Evolutionary conservation across 2,888 invertebrate genomes (phyloP), one percentile per base, ranked within the genome.

Genomic region (Heliconius cydno): DNA sequence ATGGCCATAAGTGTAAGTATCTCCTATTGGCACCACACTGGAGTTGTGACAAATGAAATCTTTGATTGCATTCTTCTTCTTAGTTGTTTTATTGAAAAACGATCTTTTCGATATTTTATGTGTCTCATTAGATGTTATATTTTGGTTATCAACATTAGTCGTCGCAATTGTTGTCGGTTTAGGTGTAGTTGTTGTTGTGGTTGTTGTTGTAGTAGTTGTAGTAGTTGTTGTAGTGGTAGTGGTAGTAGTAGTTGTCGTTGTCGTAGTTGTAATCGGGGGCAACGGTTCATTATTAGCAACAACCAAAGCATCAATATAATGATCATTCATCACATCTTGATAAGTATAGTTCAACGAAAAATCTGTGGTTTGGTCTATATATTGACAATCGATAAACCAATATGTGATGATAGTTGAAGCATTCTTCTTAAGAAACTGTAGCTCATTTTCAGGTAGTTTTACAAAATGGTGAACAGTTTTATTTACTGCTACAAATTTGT

Each of bases 311-410:
- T 97, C 97, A 73, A 98, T 92, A 60, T 94, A 91, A 87, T 97
- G 96, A 60, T 94, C 92, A 79, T 92, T 89, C 88, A 96, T 96
- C 7, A 96, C 92, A 85, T 95, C 94, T 0, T 95, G 93, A 87
- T 97, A 98, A 81, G 96, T 96, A 85, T 96, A 96, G 76, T 93
- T 90, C 82, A 97, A 96, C 15, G 94, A 91, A 68, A 96, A 96
- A 86, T 96, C 96, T 77, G 94, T 92, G 0, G 96, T 96, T 82
- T 96, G 92, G 63, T 97, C 97, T 76, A 96, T 94, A 86, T 96
- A 97, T 76, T 95, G 91, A 87, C 98, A 98, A 89, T 98, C 97
- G 81, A 97, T 95, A 86, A 97, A 98, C 98, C 98, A 98, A 89
- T 96, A 97, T 0, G 97, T 97, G 41, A 95, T 89, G 22, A 97